Conservation (phyloP, 2,113 vertebrate species). For the Neolamprologus ventralis region DNA sequence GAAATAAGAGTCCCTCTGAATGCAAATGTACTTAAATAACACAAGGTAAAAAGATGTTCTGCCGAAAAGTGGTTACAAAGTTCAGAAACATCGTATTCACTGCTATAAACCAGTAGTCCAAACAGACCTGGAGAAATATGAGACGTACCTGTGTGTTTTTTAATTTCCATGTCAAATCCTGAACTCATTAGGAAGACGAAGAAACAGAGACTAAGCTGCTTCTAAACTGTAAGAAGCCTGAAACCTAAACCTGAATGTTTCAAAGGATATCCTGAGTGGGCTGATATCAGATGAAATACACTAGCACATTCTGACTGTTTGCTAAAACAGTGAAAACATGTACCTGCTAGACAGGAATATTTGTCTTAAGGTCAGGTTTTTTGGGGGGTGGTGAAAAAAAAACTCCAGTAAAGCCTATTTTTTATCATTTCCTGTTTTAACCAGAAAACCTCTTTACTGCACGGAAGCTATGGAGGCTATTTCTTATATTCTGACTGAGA, state of each 20-base stretch:
- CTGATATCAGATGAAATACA: neutral
- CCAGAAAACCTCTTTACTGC: neutral
- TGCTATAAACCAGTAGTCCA: neutral
- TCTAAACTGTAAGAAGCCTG: neutral
- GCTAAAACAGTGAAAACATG: neutral
- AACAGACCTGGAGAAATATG: neutral
- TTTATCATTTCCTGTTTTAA: neutral
- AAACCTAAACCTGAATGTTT: neutral
- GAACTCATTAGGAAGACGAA: neutral
- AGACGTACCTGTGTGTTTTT: neutral
- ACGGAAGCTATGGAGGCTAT: rapidly evolving
- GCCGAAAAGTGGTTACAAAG: neutral
- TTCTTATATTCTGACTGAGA: neutral
- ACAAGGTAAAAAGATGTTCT: neutral
- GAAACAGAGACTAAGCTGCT: neutral
- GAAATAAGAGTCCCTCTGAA: neutral
- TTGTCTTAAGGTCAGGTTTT: neutral
- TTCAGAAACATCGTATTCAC: neutral
- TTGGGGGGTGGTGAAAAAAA: rapidly evolving
- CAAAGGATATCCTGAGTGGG: neutral
- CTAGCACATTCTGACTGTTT: neutral
- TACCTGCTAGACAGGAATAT: neutral
- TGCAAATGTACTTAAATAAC: neutral
- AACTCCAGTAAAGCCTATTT: neutral
- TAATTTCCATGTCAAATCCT: neutral